Base-by-base conservation (phyloP, 2,113 vertebrate species). In the Hucho hucho region DNA sequence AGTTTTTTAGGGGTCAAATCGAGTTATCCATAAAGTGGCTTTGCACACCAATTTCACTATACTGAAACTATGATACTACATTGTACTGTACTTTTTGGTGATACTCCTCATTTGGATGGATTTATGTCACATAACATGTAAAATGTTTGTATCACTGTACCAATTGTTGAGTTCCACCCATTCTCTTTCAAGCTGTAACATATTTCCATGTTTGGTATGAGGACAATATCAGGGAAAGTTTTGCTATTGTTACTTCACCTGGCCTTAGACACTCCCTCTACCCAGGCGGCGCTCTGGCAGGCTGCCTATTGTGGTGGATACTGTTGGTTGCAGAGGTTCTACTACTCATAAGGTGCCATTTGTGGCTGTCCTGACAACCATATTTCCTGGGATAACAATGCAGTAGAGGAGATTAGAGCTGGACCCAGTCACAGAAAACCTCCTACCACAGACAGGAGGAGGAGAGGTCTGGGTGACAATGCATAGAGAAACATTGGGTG, bases 291-390 rank as follows among this genome's bases (percentile, higher is more conserved):
- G n/a, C 58, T 16, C 58, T 61, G n/a, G n/a, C 18, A 61, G 5
- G 58, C 58, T 61, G 18, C n/a, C 58, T 65, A 25, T 26, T 24
- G 11, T 26, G 22, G 25, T 65, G 64, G 14, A 14, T 46, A 29
- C 24, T 56, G 64, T 12, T 76, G 47, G 53, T 73, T 4, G 0
- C 58, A 73, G 43, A 72, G 61, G 79, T 77, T 82, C 79, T 75
- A 84, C 22, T 53, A 49, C 74, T 85, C 71, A 75, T 70, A 43
- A 46, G 64, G 24, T 46, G 18, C 12, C 18, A 1, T 75, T 71
- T 73, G 49, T 64, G 67, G 79, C 80, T 81, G 85, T 71, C 78
- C 86, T 79, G 82, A 79, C 79, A 82, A 79, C 22, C 29, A 71
- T 72, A 66, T 65, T 78, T 53, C 46, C 29, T 32, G 14, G 3